Evolutionary conservation across 1,140 invertebrate species (phyloP).

Genomic region (Diorhabda carinulata): DNA sequence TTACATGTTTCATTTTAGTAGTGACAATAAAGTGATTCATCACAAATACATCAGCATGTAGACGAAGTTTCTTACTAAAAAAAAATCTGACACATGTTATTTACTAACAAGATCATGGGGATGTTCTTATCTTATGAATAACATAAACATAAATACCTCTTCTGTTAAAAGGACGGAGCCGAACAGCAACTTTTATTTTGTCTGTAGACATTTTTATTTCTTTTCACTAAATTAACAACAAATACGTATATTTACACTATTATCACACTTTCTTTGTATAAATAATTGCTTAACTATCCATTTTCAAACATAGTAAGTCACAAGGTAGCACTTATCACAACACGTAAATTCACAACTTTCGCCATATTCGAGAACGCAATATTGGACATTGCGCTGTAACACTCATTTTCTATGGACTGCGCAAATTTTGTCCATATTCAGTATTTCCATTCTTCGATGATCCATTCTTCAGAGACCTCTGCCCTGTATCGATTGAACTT

Average conservation of each 20-base stretch:
- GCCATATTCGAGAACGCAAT: constrained; percentile 44
- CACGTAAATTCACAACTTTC: constrained; percentile 41
- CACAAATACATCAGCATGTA: background rate
- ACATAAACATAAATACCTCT: constrained; percentile 65
- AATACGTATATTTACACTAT: constrained; percentile 43
- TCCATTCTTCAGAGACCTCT: constrained; percentile 6
- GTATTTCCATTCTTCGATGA: constrained; percentile 1
- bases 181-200: constrained; percentile 95
- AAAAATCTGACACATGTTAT: background rate
- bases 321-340: constrained; percentile 44
- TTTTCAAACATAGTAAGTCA: constrained; percentile 47
- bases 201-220: constrained; percentile 68
- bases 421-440: constrained; percentile 36
- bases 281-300: constrained; percentile 35
- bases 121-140: background rate
- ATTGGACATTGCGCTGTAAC: constrained; percentile 41
- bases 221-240: constrained; percentile 35
- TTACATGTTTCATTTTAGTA: background rate
- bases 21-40: constrained; percentile 13
- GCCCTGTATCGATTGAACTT: constrained; percentile 6
- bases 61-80: constrained; percentile 3
- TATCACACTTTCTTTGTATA: constrained; percentile 46
- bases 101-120: background rate
- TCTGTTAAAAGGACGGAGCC: constrained; percentile 92
- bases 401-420: constrained; percentile 35